Evolutionary conservation across 1,140 invertebrate species (phyloP).

Genomic region (Brachionus angularis): DNA sequence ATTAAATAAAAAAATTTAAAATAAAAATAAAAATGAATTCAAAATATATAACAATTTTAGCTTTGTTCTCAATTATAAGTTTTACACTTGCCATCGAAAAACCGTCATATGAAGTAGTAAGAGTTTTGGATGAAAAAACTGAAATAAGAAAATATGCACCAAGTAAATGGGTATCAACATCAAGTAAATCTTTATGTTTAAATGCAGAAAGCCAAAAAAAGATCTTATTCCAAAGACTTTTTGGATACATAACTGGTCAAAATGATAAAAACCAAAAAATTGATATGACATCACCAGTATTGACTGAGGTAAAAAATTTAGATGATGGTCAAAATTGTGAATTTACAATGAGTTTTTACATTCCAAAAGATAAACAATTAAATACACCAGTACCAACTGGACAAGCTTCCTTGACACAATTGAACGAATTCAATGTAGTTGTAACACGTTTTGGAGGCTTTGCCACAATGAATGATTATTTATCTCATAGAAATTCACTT

Average conservation of each 20-base stretch:
- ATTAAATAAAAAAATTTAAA: too few species aligned
- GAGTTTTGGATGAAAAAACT: background rate
- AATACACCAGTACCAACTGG: constrained; percentile 4
- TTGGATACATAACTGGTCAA: constrained; percentile 13
- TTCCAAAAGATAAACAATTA: constrained; percentile 9
- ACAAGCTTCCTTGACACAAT: background rate
- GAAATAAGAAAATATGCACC: constrained; percentile 7
- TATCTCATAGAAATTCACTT: background rate
- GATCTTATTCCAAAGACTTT: background rate
- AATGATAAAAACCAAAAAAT: constrained; percentile 20
- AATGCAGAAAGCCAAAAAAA: background rate
- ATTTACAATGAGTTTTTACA: constrained; percentile 31
- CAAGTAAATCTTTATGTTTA: background rate
- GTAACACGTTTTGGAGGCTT: background rate
- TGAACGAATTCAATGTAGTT: background rate
- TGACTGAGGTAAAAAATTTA: background rate
- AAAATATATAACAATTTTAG: too few species aligned
- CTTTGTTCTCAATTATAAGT: too few species aligned
- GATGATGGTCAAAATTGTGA: constrained; percentile 24
- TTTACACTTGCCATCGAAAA: constrained; percentile 20
- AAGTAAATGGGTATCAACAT: constrained; percentile 26
- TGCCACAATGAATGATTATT: constrained; percentile 5
- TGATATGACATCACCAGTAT: constrained; percentile 2
- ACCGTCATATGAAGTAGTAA: background rate
- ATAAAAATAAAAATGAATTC: too few species aligned